Conservation (phyloP, 2,888 invertebrate genomes). For the Dascillus cervinus region DNA sequence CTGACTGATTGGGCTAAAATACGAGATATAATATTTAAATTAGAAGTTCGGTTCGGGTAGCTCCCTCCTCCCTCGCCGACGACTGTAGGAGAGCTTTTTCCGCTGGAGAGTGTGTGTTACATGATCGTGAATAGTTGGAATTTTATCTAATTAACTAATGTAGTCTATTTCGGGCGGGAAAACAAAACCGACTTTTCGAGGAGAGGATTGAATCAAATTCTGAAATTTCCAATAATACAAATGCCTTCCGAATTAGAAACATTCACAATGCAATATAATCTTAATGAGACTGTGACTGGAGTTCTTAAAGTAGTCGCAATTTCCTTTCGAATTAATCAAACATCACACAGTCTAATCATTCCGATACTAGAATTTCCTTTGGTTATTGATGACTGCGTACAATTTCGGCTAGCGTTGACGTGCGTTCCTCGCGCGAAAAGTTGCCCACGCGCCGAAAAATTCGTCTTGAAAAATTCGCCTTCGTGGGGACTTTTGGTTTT, state of each 20-base stretch:
- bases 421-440: too few relatives aligned
- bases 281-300: constrained; percentile 14
- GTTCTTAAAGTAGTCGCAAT: constrained; percentile 7
- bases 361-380: constrained; percentile 13
- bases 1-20: constrained; percentile 44
- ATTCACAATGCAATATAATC: constrained; percentile 11
- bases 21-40: constrained; percentile 44
- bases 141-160: too few relatives aligned
- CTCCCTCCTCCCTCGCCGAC: too few relatives aligned
- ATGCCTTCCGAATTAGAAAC: constrained; percentile 16
- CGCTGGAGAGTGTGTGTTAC: too few relatives aligned
- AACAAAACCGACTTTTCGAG: too few relatives aligned
- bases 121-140: too few relatives aligned
- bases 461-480: too few relatives aligned
- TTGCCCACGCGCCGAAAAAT: too few relatives aligned
- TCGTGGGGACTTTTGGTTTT: too few relatives aligned
- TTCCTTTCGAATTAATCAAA: constrained; percentile 7
- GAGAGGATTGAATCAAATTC: constrained; percentile 17
- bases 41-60: constrained; percentile 24
- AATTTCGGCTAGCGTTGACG: constrained; percentile 12
- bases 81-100: too few relatives aligned
- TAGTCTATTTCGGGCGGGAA: too few relatives aligned
- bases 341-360: constrained; percentile 14
- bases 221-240: constrained; percentile 16
- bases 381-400: constrained; percentile 15